Evolutionary conservation across 2,888 invertebrate genomes (phyloP).

Genomic region (Nemotelus pantherinus): DNA sequence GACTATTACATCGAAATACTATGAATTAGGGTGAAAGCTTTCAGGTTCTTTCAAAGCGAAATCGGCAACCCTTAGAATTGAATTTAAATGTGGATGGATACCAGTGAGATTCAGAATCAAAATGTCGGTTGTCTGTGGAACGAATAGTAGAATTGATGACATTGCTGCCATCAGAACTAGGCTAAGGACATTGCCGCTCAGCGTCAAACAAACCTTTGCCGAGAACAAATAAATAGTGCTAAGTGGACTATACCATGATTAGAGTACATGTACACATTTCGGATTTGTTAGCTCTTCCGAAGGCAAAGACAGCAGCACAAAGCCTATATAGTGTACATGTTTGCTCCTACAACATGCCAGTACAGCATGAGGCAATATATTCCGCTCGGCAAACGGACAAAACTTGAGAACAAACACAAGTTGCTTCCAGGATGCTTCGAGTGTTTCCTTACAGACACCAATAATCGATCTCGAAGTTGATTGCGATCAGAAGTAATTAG

Average conservation of each 20-base stretch:
- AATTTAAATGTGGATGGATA: too few species aligned
- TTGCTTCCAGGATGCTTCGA: background rate
- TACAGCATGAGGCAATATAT: background rate
- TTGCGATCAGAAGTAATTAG: slow-evolving; percentile 41
- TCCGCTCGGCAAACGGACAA: background rate
- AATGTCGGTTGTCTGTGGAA: too few species aligned
- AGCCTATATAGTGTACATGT: background rate
- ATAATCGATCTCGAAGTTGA: slow-evolving; percentile 35
- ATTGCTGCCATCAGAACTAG: background rate
- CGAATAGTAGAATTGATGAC: background rate
- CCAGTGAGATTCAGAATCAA: too few species aligned
- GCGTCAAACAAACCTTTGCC: background rate
- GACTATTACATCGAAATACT: too few species aligned
- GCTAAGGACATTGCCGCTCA: slow-evolving; percentile 23
- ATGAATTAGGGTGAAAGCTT: too few species aligned
- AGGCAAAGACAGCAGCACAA: background rate
- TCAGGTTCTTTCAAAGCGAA: too few species aligned
- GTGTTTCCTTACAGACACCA: slow-evolving; percentile 8
- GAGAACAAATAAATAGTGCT: slow-evolving; percentile 28
- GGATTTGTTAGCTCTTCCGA: slow-evolving; percentile 16
- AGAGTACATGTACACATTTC: background rate
- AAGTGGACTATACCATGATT: slow-evolving; percentile 18
- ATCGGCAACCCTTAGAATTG: too few species aligned
- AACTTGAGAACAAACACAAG: slow-evolving; percentile 14
- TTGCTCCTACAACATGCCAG: background rate